These are phyloP conservation scores for Xestobium rufovillosum DNA, from an alignment of 2,888 invertebrate genomes.

Conservation along the genomic window DNA sequence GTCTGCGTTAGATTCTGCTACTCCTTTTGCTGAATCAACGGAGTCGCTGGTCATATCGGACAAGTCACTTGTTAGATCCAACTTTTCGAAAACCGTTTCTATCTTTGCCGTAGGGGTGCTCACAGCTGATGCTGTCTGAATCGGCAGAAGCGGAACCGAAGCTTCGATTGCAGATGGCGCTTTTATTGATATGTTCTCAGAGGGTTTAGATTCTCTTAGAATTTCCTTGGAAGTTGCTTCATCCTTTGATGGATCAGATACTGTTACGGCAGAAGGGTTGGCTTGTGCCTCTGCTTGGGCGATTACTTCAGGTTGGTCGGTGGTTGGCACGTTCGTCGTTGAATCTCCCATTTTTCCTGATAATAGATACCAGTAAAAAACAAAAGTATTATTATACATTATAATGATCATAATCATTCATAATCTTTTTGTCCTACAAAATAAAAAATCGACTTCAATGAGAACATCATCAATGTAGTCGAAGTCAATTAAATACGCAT, in stretches of 20 bases:
- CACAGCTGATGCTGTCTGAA: neutral
- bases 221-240: conserved; percentile 14
- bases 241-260: neutral
- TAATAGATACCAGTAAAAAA: no score
- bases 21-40: neutral
- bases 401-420: no score
- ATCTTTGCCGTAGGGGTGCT: conserved; percentile 13
- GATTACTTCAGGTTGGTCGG: no score
- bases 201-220: conserved; percentile 18
- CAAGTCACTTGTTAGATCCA: conserved; percentile 5
- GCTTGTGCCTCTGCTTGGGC: no score
- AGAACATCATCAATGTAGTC: no score
- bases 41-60: conserved; percentile 3
- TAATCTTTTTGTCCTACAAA: no score
- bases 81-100: conserved; percentile 26
- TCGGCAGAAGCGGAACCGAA: conserved; percentile 6
- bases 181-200: conserved; percentile 16
- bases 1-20: neutral
- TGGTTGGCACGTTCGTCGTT: no score
- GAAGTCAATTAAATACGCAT: no score
- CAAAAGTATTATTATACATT: no score
- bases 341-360: no score
- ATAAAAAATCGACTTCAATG: no score
- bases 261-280: no score
- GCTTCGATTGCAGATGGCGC: conserved; percentile 7